Conservation (phyloP, 2,888 invertebrate genomes). For the Drosophila limbata region DNA sequence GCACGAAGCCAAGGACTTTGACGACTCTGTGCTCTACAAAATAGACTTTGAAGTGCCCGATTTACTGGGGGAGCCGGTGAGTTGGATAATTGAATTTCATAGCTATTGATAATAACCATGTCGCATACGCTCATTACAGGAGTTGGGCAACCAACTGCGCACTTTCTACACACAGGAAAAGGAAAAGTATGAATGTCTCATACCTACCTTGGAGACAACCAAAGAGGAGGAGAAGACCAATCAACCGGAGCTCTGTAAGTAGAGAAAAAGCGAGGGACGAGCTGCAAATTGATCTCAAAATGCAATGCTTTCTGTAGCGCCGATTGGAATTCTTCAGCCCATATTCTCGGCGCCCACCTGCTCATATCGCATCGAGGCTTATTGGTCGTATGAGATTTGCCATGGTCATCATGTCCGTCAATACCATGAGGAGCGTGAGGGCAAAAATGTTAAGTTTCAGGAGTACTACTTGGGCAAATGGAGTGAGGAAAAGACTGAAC, state of each 20-base stretch:
- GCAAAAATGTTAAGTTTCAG: constrained; percentile 92
- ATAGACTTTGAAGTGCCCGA: constrained; percentile 91
- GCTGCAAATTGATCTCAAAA: background rate
- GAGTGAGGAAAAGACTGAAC: constrained; percentile 88
- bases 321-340: constrained; percentile 91
- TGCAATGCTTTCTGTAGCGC: constrained; percentile 85
- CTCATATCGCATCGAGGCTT: constrained; percentile 94
- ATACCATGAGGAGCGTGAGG: constrained; percentile 97
- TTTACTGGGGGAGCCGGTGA: constrained; percentile 83
- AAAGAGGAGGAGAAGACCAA: constrained; percentile 83
- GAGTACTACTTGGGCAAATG: constrained; percentile 94
- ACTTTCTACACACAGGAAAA: constrained; percentile 88
- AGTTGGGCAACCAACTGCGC: constrained; percentile 66
- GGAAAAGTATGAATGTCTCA: constrained; percentile 93
- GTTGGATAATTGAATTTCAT: background rate
- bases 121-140: constrained; percentile 46
- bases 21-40: constrained; percentile 92
- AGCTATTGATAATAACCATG: background rate
- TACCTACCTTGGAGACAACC: constrained; percentile 88
- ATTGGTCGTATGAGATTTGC: constrained; percentile 98
- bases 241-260: constrained; percentile 78
- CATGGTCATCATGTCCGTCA: constrained; percentile 96
- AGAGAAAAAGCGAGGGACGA: background rate
- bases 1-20: constrained; percentile 89
- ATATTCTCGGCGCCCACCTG: constrained; percentile 92